Base-by-base conservation (phyloP, 2,113 vertebrate species). In the Agapornis roseicollis region DNA sequence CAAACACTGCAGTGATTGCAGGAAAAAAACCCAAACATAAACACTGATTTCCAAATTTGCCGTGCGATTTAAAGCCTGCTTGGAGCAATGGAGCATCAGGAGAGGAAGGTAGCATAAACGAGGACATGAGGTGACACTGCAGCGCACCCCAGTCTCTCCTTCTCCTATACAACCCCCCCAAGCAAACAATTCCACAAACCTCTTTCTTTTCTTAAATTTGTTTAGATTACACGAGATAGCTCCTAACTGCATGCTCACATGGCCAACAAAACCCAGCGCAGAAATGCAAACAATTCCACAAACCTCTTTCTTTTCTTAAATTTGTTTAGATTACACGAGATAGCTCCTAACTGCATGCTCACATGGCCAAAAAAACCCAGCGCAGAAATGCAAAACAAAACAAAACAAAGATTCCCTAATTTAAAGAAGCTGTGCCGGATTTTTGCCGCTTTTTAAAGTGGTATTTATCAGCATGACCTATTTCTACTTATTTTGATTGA, bases 241-340 rank as follows among this genome's bases (percentile, higher is more conserved):
- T 78, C 63, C 81, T 88, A 84, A 96, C 89, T 66, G 55, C 68
- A 17, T 2, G 15, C 61, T 80, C 95, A 74, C 49, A 27, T 73
- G 64, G 85, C 88, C 47, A 7, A 81, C 90, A 91, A 90, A 41
- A 8, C 87, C 82, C 64, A 78, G 58, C 1, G 0, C 68, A 88
- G 83, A 90, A 89, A 96, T 2, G 50, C 41, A 22, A 85, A 95
- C n/a, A n/a, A n/a, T n/a, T n/a, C n/a, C n/a, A n/a, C n/a, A n/a
- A n/a, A n/a, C n/a, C 58, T 56, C 76, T 87, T 91, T 39, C 87
- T 46, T 96, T 85, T 84, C 71, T 93, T 82, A 56, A 49, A 81
- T 55, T 42, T 88, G 91, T 71, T 83, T 92, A 92, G 92, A 88
- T 92, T 87, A 88, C 60, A 92, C 71, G 74, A 93, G 72, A 85